A percentile compares a stretch with the other conserved stretches of the same genome.
Evolutionary conservation across 2,797 vertebrate genomes (phyloP).

Genomic region (Chiroxiphia lanceolata): DNA sequence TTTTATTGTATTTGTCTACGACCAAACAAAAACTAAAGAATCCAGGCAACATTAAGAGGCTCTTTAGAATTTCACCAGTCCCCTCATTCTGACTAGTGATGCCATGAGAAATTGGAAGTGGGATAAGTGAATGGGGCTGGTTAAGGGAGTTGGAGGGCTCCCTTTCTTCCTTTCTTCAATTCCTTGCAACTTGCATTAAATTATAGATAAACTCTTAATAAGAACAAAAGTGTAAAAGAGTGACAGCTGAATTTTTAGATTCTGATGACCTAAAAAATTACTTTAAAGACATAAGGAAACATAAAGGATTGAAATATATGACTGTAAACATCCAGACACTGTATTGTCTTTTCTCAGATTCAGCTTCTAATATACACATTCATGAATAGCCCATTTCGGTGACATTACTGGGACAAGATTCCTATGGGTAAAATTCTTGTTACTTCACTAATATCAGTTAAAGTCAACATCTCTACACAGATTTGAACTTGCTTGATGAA

Average conservation of each 20-base stretch:
- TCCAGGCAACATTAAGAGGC: not conserved
- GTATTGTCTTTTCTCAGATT: not conserved
- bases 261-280: conserved; percentile 33
- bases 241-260: conserved; percentile 28
- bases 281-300: conserved; percentile 11
- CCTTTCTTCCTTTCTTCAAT: not conserved
- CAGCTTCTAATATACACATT: not conserved
- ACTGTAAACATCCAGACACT: not conserved
- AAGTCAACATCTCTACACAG: not conserved
- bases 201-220: conserved; percentile 10
- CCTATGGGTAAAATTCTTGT: not conserved
- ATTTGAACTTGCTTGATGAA: not conserved
- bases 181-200: conserved; percentile 7
- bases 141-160: not conserved
- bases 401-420: not conserved
- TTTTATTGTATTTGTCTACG: conserved; percentile 28
- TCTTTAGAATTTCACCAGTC: conserved; percentile 9
- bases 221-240: conserved; percentile 17
- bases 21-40: not conserved
- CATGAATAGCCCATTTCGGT: not conserved
- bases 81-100: not conserved
- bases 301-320: conserved; percentile 6
- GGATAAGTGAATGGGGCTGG: not conserved
- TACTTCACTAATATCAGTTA: not conserved
- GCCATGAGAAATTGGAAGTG: not conserved